phyloP scores from a whole-genome alignment of 2,113 vertebrate genomes.

The Perca fluviatilis region DNA sequence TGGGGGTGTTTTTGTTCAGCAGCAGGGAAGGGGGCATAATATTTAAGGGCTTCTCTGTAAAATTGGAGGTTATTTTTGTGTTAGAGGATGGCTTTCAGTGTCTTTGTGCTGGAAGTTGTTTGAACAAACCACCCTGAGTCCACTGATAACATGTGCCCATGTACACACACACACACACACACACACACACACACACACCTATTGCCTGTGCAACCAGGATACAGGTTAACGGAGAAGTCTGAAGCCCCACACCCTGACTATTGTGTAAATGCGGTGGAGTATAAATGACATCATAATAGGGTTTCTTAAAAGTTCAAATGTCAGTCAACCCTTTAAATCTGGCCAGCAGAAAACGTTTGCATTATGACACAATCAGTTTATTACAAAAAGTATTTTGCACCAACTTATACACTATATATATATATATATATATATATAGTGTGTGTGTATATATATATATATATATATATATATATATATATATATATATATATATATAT shows the following conservation, averaged over 20 bases:
- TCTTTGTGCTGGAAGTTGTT: conserved; percentile 35
- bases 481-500: no score
- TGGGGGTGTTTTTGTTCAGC: not conserved
- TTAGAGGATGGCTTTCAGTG: conserved; percentile 1
- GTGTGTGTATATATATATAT: not conserved
- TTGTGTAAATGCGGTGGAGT: no score
- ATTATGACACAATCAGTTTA: not conserved
- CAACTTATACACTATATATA: not conserved
- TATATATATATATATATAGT: no score
- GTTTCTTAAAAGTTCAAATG: not conserved
- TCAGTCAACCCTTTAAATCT: not conserved
- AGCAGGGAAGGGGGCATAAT: not conserved
- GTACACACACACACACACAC: conserved; percentile 1
- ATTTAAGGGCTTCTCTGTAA: not conserved
- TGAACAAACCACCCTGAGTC: conserved; percentile 46
- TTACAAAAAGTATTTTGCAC: not conserved
- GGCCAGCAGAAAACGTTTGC: not conserved
- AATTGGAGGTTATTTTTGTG: conserved; percentile 1
- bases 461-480: no score
- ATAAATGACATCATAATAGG: no score
- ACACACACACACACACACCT: not conserved
- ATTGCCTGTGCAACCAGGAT: no score
- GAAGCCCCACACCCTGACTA: no score
- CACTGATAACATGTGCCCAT: conserved; percentile 39
- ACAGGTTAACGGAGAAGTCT: no score